phyloP scores from a whole-genome alignment of 2,113 vertebrate species.

The Hemibagrus wyckioides region DNA sequence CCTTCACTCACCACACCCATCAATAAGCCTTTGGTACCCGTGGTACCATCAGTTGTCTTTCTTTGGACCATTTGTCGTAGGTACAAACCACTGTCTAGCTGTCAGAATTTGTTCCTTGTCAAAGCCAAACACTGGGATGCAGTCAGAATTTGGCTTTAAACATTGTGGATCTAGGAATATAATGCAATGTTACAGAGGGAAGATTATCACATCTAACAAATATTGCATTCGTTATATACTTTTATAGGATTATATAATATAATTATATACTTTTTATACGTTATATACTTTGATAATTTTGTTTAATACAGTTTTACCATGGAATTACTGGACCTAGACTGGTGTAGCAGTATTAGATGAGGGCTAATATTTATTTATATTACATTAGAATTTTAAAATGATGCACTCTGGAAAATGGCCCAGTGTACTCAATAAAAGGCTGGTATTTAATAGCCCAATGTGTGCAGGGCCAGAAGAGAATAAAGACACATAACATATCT shows the following conservation, averaged over 20 bases:
- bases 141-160: background rate
- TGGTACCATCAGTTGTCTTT: no score
- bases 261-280: no score
- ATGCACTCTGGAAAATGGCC: background rate
- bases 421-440: background rate
- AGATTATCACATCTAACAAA: background rate
- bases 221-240: background rate
- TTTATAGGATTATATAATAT: background rate
- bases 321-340: background rate
- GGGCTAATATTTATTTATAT: background rate
- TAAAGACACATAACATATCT: constrained; percentile 23
- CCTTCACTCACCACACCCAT: no score
- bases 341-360: background rate
- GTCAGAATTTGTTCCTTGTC: no score
- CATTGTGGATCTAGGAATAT: background rate
- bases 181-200: background rate
- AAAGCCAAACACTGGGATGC: background rate
- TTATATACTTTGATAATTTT: no score
- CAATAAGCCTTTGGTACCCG: no score
- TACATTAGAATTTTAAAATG: background rate
- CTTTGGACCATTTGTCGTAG: no score
- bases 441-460: constrained; percentile 15
- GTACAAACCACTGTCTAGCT: no score
- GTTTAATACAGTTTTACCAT: background rate
- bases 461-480: constrained; percentile 9